Conservation (phyloP, 2,888 invertebrate genomes). For the Zele albiditarsus region DNA sequence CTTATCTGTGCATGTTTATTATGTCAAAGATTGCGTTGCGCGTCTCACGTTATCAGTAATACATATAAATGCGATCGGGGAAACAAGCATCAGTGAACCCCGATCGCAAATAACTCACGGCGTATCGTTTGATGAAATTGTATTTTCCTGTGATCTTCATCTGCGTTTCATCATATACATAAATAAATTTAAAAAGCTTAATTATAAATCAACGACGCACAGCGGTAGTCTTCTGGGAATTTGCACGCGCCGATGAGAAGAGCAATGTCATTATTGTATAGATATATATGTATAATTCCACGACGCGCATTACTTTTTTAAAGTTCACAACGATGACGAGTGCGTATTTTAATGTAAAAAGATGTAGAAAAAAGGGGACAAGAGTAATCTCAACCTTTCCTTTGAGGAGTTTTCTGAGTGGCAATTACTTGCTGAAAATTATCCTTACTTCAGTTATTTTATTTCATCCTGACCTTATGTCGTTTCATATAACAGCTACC, state of each 20-base stretch:
- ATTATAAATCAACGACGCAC: background rate
- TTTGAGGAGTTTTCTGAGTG: slow-evolving; percentile 58
- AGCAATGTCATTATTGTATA: slow-evolving; percentile 1
- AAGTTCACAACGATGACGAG: slow-evolving; percentile 48
- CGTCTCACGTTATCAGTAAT: background rate
- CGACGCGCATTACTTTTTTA: slow-evolving; percentile 1
- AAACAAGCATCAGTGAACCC: slow-evolving; percentile 5
- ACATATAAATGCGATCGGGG: no score
- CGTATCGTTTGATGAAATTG: slow-evolving; percentile 28
- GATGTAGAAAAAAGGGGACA: slow-evolving; percentile 33
- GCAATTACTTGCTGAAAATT: slow-evolving; percentile 64
- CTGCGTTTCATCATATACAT: background rate
- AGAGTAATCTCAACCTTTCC: background rate
- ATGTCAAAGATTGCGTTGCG: background rate
- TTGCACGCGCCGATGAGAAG: slow-evolving; percentile 1
- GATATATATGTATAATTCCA: background rate
- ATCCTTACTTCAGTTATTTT: slow-evolving; percentile 62
- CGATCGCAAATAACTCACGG: background rate
- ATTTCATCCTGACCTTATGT: slow-evolving; percentile 44
- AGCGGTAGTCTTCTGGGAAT: background rate
- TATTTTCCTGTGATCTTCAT: slow-evolving; percentile 46
- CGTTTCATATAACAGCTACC: slow-evolving; percentile 7
- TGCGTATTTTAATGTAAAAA: slow-evolving; percentile 54
- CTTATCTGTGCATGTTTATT: background rate
- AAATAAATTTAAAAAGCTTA: background rate